These are phyloP conservation scores for Xiphophorus birchmanni DNA, from an alignment of 2,797 vertebrate species.

Conservation along the genomic window DNA sequence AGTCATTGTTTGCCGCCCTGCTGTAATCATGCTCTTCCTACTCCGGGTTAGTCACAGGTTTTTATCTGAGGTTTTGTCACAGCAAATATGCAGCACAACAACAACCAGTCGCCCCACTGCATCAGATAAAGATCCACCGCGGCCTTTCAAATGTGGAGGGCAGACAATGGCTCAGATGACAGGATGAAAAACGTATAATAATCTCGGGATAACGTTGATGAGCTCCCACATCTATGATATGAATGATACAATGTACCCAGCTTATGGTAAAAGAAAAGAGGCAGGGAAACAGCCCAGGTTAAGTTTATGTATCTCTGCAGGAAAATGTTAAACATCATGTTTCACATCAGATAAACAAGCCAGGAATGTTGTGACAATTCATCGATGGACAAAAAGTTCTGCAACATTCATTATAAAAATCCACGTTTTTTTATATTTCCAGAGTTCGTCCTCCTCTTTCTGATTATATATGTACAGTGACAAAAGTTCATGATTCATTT, in stretches of 20 bases:
- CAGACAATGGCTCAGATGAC: neutral
- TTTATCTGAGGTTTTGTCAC: slow-evolving; percentile 21
- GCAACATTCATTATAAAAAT: neutral
- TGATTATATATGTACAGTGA: neutral
- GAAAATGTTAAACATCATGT: neutral
- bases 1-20: neutral
- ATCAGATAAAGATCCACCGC: neutral
- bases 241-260: neutral
- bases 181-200: slow-evolving; percentile 11
- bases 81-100: slow-evolving; percentile 18
- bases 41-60: slow-evolving; percentile 56
- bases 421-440: neutral
- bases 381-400: neutral
- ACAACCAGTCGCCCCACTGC: slow-evolving; percentile 12
- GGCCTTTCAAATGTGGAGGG: slow-evolving; percentile 16
- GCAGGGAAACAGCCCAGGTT: neutral
- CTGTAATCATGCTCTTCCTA: slow-evolving; percentile 46
- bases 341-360: neutral
- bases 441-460: neutral
- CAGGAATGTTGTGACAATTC: neutral
- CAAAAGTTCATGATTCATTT: neutral
- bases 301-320: neutral
- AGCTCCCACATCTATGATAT: neutral
- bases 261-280: neutral
- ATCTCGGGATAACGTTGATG: neutral